A percentile compares a stretch with the other conserved stretches of the same genome.
Evolutionary conservation across 1,140 invertebrate genomes (phyloP).

Genomic region (Asobara japonica): DNA sequence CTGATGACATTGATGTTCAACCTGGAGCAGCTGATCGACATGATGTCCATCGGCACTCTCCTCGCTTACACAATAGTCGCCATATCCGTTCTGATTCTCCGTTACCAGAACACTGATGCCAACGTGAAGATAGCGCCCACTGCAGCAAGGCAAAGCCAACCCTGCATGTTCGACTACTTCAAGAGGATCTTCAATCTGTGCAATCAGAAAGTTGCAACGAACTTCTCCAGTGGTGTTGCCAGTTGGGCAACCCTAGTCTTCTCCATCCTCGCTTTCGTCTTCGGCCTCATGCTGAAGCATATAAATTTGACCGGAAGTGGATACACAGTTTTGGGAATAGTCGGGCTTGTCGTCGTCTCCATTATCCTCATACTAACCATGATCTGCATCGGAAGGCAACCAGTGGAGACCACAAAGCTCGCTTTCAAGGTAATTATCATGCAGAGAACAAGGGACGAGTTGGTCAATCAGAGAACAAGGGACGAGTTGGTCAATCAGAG

Average conservation of each 20-base stretch:
- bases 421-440: constrained; percentile 64
- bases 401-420: constrained; percentile 55
- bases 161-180: constrained; percentile 48
- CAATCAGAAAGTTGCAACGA: constrained; percentile 68
- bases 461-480: too few species aligned
- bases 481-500: too few species aligned
- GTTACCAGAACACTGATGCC: constrained; percentile 49
- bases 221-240: constrained; percentile 69
- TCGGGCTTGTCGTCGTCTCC: constrained; percentile 50
- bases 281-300: constrained; percentile 48
- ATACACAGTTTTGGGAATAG: constrained; percentile 47
- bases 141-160: constrained; percentile 39
- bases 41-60: constrained; percentile 96
- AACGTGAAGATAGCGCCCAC: neutral
- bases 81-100: constrained; percentile 84
- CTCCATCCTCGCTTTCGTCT: constrained; percentile 50
- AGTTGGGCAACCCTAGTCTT: constrained; percentile 70
- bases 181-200: constrained; percentile 70
- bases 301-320: constrained; percentile 36
- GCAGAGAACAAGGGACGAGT: too few species aligned
- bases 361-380: constrained; percentile 57
- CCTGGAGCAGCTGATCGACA: constrained; percentile 87
- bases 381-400: constrained; percentile 62
- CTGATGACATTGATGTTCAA: constrained; percentile 89
- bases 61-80: constrained; percentile 93